Conservation (phyloP, 2,797 vertebrate genomes). For the Enteromius afrohamiltoni region DNA sequence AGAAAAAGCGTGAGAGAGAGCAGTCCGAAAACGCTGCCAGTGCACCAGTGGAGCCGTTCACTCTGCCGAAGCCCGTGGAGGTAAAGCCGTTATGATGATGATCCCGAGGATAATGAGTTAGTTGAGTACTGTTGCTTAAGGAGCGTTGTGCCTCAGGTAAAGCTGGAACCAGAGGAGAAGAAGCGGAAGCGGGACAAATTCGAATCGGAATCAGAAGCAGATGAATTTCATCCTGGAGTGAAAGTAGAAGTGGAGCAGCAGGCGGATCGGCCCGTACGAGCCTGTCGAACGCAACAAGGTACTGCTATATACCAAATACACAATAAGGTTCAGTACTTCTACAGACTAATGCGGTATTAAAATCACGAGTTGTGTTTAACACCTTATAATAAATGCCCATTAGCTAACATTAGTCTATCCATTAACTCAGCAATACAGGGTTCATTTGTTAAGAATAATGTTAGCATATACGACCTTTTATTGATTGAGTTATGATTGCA, state of each 20-base stretch:
- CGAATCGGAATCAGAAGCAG: constrained; percentile 86
- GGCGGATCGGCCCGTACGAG: constrained; percentile 87
- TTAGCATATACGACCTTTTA: too few species aligned
- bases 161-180: constrained; percentile 79
- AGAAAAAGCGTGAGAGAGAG: constrained; percentile 93
- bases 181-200: constrained; percentile 91
- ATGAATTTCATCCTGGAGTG: constrained; percentile 78
- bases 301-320: constrained; percentile 21
- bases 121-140: background rate
- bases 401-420: too few species aligned
- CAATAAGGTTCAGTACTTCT: too few species aligned
- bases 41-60: constrained; percentile 77
- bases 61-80: constrained; percentile 76
- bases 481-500: too few species aligned
- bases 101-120: background rate
- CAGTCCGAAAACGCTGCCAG: constrained; percentile 87
- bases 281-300: constrained; percentile 94
- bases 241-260: constrained; percentile 80
- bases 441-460: too few species aligned
- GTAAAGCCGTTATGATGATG: constrained; percentile 58
- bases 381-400: background rate
- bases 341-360: too few species aligned
- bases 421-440: too few species aligned
- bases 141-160: constrained; percentile 13
- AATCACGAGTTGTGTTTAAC: background rate